A percentile compares a stretch with the other conserved stretches of the same genome.
These are phyloP conservation scores for Podarcis muralis DNA, from an alignment of 2,113 vertebrate genomes.

Conservation along the genomic window DNA sequence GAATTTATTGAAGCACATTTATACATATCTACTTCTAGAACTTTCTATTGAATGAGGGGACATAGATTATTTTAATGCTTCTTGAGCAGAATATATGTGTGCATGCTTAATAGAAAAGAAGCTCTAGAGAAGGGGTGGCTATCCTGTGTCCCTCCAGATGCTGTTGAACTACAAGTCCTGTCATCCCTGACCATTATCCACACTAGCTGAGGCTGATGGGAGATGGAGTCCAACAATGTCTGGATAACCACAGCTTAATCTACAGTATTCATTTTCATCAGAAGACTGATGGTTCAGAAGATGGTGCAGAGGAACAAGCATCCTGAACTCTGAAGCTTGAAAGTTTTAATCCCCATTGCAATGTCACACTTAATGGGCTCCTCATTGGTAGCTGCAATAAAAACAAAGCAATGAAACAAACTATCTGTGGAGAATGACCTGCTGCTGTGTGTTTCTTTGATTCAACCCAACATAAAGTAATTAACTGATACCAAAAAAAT, in stretches of 20 bases:
- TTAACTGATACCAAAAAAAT: neutral
- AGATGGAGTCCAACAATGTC: neutral
- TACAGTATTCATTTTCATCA: neutral
- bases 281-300: conserved; percentile 1
- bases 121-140: no score
- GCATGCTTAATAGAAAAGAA: neutral
- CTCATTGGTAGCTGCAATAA: neutral
- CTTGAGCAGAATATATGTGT: neutral
- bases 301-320: neutral
- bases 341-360: conserved; percentile 8
- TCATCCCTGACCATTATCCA: no score
- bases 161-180: no score
- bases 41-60: no score
- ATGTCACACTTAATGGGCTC: neutral
- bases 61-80: no score
- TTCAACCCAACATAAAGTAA: conserved; percentile 5
- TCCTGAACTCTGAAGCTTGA: neutral
- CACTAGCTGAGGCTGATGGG: no score
- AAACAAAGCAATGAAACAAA: conserved; percentile 29
- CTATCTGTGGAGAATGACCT: conserved; percentile 8
- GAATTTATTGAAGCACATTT: no score
- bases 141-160: no score
- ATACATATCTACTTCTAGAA: no score
- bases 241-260: neutral
- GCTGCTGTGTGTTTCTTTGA: neutral